These are phyloP conservation scores for Lycaena phlaeas DNA, from an alignment of 2,888 invertebrate genomes.

Conservation along the genomic window DNA sequence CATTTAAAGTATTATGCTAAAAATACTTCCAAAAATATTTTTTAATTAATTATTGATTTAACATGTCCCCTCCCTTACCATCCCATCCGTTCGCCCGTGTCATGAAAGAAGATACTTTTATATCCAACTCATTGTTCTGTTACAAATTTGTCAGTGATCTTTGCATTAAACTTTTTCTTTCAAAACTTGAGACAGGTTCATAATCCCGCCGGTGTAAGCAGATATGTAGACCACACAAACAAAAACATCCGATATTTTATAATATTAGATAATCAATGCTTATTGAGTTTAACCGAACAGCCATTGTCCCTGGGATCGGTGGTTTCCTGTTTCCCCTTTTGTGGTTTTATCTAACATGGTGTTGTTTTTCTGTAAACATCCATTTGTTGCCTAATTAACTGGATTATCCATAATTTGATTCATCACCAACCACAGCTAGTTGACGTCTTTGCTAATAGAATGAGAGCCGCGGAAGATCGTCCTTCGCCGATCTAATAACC, in stretches of 20 bases:
- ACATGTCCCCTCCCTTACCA: conserved; percentile 35
- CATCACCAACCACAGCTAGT: too few relatives aligned
- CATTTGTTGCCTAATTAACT: conserved; percentile 11
- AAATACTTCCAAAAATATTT: background rate
- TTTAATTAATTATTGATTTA: conserved; percentile 21
- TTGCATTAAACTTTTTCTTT: conserved; percentile 68
- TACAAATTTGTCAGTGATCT: conserved; percentile 74
- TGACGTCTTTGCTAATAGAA: too few relatives aligned
- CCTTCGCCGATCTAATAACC: too few relatives aligned
- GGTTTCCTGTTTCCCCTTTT: conserved; percentile 26
- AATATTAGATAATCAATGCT: conserved; percentile 23
- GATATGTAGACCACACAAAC: conserved; percentile 65
- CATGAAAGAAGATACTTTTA: conserved; percentile 70
- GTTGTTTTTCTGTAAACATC: conserved; percentile 17
- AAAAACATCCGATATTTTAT: conserved; percentile 42
- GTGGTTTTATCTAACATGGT: conserved; percentile 18
- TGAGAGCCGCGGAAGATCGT: too few relatives aligned
- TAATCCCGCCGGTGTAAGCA: conserved; percentile 59
- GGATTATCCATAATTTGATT: too few relatives aligned
- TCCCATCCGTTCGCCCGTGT: conserved; percentile 62
- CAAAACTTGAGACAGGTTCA: conserved; percentile 63
- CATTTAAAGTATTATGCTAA: too few relatives aligned
- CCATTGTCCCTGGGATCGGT: conserved; percentile 26
- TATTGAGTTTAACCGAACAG: conserved; percentile 23
- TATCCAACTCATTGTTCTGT: conserved; percentile 73